Evolutionary conservation across 1,140 invertebrate genomes (phyloP), one percentile per base, ranked within the genome.

Genomic region (Leptinotarsa texana): DNA sequence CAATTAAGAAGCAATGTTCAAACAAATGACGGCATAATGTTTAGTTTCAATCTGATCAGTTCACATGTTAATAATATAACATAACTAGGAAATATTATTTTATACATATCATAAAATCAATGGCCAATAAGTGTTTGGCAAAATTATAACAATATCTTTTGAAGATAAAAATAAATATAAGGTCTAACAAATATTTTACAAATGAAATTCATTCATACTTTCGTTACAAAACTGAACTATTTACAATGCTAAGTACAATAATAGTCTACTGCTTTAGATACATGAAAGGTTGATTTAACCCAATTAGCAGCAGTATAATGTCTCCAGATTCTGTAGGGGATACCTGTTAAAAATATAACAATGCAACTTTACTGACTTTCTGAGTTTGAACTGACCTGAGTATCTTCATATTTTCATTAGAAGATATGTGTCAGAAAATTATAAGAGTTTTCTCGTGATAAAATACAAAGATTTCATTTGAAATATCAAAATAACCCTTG

Each of bases 101-200:
- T 5, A 17, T 57, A 57, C 51, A 57, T 17, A 15, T 57, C 4
- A 57, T 57, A 57, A 17, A 57, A 57, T 57, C 17, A 57, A 57
- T 57, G 51, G 15, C 51, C 51, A 57, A 57, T 57, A 57, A 2
- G 13, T 17, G 51, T 2, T 57, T 57, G 51, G 51, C 51, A 57
- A 57, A 57, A 57, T 57, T 5, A 57, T 57, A 57, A 57, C 51
- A 57, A 57, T 57, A 57, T 57, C 51, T 57, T 57, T 57, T 57
- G 51, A 57, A 57, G 51, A 57, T 57, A 57, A 57, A 42, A 57
- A 57, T 57, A 57, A 57, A 57, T 57, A 57, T 57, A 57, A 57
- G 51, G 51, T 57, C 17, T 57, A 57, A 57, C 51, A 57, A 57
- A 57, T 57, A 17, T 18, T 57, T n/a, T 57, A 57, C 51, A 57